Conservation (phyloP, 2,113 vertebrate species). For the Nothoprocta pentlandii region DNA sequence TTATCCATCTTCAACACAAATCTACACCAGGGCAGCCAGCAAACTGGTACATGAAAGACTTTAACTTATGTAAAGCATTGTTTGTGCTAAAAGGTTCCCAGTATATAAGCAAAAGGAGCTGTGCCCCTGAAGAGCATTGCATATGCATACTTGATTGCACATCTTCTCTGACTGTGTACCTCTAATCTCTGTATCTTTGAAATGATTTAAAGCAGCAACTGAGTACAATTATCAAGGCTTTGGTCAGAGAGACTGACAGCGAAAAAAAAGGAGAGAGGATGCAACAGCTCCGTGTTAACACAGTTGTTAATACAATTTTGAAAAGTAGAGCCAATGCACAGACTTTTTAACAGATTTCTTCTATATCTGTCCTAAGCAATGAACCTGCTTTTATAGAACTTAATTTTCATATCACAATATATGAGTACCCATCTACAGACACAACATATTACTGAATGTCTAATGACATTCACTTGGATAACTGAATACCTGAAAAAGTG, state of each 20-base stretch:
- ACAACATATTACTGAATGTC: neutral
- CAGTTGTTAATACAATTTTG: neutral
- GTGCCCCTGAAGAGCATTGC: neutral
- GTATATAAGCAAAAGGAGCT: neutral
- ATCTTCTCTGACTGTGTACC: neutral
- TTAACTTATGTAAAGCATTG: neutral
- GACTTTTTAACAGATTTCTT: neutral
- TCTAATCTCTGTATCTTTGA: neutral
- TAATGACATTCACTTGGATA: neutral
- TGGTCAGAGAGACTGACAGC: neutral
- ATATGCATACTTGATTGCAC: neutral
- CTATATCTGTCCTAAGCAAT: neutral
- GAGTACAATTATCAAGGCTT: neutral
- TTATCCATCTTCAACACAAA: accelerated
- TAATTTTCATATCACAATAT: neutral
- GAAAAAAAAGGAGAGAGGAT: neutral
- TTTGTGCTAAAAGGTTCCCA: neutral
- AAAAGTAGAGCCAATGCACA: neutral
- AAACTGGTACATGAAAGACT: neutral
- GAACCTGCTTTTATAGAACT: neutral
- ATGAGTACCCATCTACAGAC: neutral
- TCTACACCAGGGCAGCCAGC: neutral
- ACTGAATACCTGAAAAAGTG: neutral
- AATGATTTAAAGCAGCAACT: neutral
- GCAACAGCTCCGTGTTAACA: neutral